Percentiles rank a stretch among this genome's conserved stretches.
Conservation (phyloP, 2,888 invertebrate genomes). For the Nomada fucata region DNA sequence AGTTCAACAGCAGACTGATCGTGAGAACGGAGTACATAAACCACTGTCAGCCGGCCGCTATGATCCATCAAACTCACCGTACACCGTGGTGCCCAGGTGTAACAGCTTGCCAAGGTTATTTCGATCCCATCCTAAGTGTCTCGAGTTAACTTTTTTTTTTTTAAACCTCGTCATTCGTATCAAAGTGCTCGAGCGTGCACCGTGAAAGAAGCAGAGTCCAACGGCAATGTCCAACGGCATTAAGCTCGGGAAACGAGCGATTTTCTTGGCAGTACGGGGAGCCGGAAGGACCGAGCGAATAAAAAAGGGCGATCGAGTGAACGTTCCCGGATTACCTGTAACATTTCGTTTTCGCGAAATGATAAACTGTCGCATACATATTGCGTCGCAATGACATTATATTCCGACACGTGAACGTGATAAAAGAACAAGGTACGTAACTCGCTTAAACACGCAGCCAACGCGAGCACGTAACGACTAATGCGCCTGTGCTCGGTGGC, state of each 20-base stretch:
- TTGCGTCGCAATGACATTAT: constrained; percentile 39
- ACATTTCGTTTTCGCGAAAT: constrained; percentile 40
- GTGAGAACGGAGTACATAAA: neutral
- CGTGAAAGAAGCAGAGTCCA: neutral
- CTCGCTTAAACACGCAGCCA: constrained; percentile 6
- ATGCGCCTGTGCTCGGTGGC: constrained; percentile 20
- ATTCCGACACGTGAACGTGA: constrained; percentile 45
- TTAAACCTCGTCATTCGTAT: constrained; percentile 1
- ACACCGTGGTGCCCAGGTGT: neutral
- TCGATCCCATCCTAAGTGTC: neutral
- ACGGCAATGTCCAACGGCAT: neutral
- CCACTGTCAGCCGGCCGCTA: neutral
- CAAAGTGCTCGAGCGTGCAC: neutral
- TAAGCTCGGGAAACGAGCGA: neutral
- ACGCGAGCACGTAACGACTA: constrained; percentile 43
- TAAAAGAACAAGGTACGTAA: constrained; percentile 35
- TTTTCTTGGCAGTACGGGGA: neutral
- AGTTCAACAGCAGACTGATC: neutral
- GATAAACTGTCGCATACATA: constrained; percentile 37
- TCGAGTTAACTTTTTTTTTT: neutral
- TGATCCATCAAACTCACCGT: neutral
- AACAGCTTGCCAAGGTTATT: neutral
- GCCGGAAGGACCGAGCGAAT: neutral
- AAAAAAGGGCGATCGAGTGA: neutral
- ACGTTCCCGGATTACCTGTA: constrained; percentile 27